Conservation (phyloP, 2,888 invertebrate species). For the Protonemura montana region DNA sequence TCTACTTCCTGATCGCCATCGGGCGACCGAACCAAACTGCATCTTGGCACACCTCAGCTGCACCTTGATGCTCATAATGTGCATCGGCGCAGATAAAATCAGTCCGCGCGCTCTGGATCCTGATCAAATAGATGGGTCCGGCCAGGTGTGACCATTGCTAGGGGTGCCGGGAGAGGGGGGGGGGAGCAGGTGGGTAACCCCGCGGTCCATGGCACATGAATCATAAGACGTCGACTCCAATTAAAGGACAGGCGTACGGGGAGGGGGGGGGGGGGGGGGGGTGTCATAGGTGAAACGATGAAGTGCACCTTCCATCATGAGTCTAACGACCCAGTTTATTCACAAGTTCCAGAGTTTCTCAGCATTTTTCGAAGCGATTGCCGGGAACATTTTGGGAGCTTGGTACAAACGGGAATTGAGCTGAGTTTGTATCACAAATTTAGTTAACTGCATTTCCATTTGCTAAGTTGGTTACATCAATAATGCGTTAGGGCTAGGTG, state of each 20-base stretch:
- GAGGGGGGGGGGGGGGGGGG: not conserved
- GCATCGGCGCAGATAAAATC: not conserved
- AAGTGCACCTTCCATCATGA: no score
- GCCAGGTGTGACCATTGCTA: not conserved
- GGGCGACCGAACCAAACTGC: not conserved
- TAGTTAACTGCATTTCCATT: no score
- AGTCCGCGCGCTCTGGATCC: not conserved
- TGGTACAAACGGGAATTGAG: no score
- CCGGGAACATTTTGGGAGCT: no score
- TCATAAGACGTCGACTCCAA: not conserved
- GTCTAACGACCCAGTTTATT: no score
- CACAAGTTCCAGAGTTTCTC: no score
- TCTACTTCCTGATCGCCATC: not conserved
- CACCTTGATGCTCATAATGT: not conserved
- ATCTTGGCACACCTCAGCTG: not conserved
- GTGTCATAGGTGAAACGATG: not conserved
- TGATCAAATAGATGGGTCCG: not conserved
- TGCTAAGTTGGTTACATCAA: no score
- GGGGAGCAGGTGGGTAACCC: not conserved
- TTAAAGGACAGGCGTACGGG: not conserved
- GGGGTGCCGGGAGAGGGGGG: conserved; percentile 18
- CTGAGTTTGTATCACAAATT: no score
- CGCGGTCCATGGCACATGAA: not conserved
- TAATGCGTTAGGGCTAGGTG: no score
- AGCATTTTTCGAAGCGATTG: no score